Evolutionary conservation across 2,113 vertebrate species (phyloP).

Genomic region (Neogale vison): DNA sequence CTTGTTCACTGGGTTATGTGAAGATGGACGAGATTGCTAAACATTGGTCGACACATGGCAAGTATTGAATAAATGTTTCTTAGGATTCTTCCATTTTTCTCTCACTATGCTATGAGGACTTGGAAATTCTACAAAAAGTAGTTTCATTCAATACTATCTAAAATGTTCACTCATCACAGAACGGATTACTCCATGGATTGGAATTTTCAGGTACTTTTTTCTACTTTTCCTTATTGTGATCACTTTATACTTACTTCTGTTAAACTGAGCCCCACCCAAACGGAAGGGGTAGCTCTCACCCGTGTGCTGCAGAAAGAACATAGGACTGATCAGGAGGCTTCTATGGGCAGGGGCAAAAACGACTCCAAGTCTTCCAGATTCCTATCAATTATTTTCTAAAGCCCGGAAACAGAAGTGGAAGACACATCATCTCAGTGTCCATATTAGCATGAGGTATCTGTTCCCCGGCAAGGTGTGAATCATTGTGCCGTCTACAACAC

Average conservation of each 20-base stretch:
- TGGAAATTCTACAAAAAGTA: background rate
- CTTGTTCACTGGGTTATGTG: accelerated
- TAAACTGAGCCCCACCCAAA: no score
- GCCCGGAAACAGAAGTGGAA: background rate
- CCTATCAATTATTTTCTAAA: background rate
- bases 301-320: background rate
- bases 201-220: background rate
- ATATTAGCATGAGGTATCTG: accelerated
- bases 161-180: background rate
- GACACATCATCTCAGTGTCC: background rate
- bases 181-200: no score
- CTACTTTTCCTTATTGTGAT: background rate
- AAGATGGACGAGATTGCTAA: background rate
- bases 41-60: background rate
- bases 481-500: no score
- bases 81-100: background rate
- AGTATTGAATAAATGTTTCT: background rate
- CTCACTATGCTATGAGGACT: background rate
- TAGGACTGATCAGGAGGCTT: background rate
- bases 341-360: background rate
- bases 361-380: background rate
- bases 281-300: background rate
- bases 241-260: background rate
- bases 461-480: accelerated
- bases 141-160: no score